Evolutionary conservation across 2,888 invertebrate genomes (phyloP), one percentile per base, ranked within the genome.

Genomic region (Drosophila rubida): DNA sequence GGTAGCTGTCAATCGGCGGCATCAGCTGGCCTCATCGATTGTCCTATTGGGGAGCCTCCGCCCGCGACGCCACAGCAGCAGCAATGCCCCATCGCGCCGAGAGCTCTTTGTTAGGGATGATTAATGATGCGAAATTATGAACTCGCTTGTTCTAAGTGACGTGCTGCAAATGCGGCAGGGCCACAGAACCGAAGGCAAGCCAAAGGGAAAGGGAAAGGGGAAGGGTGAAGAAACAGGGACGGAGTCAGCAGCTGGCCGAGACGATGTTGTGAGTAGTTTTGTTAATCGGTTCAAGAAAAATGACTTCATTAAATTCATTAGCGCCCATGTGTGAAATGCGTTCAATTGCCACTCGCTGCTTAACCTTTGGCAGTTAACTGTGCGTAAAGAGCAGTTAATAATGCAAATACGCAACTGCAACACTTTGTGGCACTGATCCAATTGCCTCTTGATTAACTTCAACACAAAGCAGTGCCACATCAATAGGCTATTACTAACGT

Each of bases 231-330:
- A n/a, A n/a, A 16, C 23, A 27, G 27, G 9, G 27, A 9, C 27
- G 9, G 3, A 19, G 19, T 19, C 19, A 23, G 60, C 22, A 23
- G 25, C 35, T 45, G 49, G 19, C 16, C 14, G 19, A 19, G 3
- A 3, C 19, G 51, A 64, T 54, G 69, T 66, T 81, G 73, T 75
- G 75, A 78, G 69, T 68, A 80, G 78, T 85, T 88, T 83, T 84
- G 82, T 87, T 89, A 90, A 89, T 82, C 84, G 84, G 86, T 78
- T 70, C 39, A 81, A 87, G 89, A 90, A 85, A 87, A 90, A 90
- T 90, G 87, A 86, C 89, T 90, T 90, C 86, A 90, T 90, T 90
- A 90, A 89, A 89, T 83, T 86, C 87, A 90, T 90, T 90, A 90
- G 88, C 88, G 86, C 80, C 88, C 88, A 88, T 90, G 90, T 89